phyloP scores from a whole-genome alignment of 2,888 invertebrate species.

The Conops quadrifasciatus region DNA sequence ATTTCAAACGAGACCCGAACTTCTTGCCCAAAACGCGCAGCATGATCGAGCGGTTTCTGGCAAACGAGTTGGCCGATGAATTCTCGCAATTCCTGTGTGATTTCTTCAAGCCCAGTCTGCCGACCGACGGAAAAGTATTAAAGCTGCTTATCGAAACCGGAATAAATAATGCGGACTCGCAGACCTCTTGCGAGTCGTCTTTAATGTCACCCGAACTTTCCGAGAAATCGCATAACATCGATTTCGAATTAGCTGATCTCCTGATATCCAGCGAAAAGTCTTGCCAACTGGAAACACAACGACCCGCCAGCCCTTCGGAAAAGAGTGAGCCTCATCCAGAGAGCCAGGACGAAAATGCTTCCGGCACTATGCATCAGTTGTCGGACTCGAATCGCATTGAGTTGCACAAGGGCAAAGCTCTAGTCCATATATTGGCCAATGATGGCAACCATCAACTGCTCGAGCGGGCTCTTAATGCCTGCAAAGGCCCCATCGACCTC shows the following conservation, averaged over 20 bases:
- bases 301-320: slow-evolving; percentile 62
- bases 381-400: slow-evolving; percentile 65
- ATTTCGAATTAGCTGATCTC: slow-evolving; percentile 64
- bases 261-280: slow-evolving; percentile 63
- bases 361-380: slow-evolving; percentile 62
- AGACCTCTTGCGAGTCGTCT: slow-evolving; percentile 64
- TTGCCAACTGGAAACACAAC: slow-evolving; percentile 62
- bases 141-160: slow-evolving; percentile 80
- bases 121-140: slow-evolving; percentile 76
- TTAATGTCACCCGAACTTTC: slow-evolving; percentile 64
- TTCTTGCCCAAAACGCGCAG: slow-evolving; percentile 61
- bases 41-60: slow-evolving; percentile 64
- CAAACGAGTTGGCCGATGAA: slow-evolving; percentile 62
- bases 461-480: slow-evolving; percentile 72
- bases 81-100: slow-evolving; percentile 66
- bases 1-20: slow-evolving; percentile 63
- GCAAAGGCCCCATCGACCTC: slow-evolving; percentile 66
- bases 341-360: slow-evolving; percentile 63
- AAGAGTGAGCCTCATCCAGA: slow-evolving; percentile 62
- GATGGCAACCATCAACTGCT: slow-evolving; percentile 78
- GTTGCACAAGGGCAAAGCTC: slow-evolving; percentile 71
- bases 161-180: slow-evolving; percentile 68
- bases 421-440: slow-evolving; percentile 79
- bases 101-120: slow-evolving; percentile 70
- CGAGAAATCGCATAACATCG: slow-evolving; percentile 64